These are phyloP conservation scores for Ruditapes philippinarum DNA, from an alignment of 1,140 invertebrate genomes.

Conservation along the genomic window DNA sequence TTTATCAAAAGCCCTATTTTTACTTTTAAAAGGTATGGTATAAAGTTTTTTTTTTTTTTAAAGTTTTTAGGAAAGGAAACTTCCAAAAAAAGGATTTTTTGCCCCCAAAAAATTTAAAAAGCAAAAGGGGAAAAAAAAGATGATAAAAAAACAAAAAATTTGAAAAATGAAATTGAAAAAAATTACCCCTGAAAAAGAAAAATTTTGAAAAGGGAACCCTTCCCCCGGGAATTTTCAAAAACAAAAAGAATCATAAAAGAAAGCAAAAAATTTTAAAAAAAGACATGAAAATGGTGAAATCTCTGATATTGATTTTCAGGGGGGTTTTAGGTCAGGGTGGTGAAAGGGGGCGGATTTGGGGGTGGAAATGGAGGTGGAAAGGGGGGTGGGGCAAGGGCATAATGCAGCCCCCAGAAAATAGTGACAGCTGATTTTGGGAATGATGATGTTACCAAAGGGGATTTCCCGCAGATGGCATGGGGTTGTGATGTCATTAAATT, in stretches of 20 bases:
- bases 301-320: slow-evolving; percentile 58
- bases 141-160: slow-evolving; percentile 74
- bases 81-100: background rate
- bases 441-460: background rate
- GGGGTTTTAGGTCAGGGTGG: background rate
- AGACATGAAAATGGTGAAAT: slow-evolving; percentile 71
- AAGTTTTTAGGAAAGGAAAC: slow-evolving; percentile 27
- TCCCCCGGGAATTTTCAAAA: too few species aligned
- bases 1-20: too few species aligned
- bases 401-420: background rate
- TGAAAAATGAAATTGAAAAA: slow-evolving; percentile 75
- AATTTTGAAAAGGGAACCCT: too few species aligned
- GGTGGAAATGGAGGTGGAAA: background rate
- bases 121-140: slow-evolving; percentile 12
- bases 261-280: slow-evolving; percentile 65
- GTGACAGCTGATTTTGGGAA: background rate
- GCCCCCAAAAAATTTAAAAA: too few species aligned
- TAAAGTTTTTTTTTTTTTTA: too few species aligned
- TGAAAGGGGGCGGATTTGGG: background rate
- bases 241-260: slow-evolving; percentile 60
- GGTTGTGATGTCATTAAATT: background rate
- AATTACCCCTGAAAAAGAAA: slow-evolving; percentile 57
- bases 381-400: background rate
- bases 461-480: background rate
- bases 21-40: too few species aligned